Conservation (phyloP, 2,888 invertebrate species). For the Rhagium mordax region DNA sequence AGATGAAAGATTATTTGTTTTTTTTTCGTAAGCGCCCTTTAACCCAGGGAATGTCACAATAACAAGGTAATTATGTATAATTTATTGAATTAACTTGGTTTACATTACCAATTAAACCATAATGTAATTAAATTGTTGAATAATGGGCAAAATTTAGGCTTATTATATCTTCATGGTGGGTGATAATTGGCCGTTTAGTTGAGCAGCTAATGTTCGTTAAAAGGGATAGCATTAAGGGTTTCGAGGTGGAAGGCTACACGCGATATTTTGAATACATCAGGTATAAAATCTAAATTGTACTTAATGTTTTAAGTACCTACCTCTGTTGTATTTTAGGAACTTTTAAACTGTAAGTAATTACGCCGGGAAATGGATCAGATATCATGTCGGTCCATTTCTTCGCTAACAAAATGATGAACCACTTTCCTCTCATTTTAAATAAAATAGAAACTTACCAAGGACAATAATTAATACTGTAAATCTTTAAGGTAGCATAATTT, state of each 20-base stretch:
- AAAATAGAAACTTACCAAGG: too few relatives aligned
- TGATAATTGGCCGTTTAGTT: neutral
- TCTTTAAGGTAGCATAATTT: too few relatives aligned
- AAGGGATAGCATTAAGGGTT: slow-evolving; percentile 24
- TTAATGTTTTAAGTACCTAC: too few relatives aligned
- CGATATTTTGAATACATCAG: slow-evolving; percentile 19
- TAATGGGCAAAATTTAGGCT: slow-evolving; percentile 27
- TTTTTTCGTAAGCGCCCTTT: slow-evolving; percentile 28
- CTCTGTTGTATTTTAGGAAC: too few relatives aligned
- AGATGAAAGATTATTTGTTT: slow-evolving; percentile 30
- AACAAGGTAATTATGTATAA: slow-evolving; percentile 25
- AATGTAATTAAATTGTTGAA: slow-evolving; percentile 28
- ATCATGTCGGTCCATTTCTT: too few relatives aligned
- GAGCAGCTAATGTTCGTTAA: slow-evolving; percentile 15
- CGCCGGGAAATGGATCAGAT: too few relatives aligned
- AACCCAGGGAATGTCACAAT: slow-evolving; percentile 18
- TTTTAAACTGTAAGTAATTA: too few relatives aligned
- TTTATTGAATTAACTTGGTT: slow-evolving; percentile 35
- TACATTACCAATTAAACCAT: slow-evolving; percentile 32
- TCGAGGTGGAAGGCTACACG: slow-evolving; percentile 12
- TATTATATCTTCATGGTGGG: slow-evolving; percentile 18
- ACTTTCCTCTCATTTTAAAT: too few relatives aligned
- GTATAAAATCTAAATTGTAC: slow-evolving; percentile 1
- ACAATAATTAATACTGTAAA: too few relatives aligned
- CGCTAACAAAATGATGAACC: too few relatives aligned